Percentiles rank a stretch among this genome's conserved stretches.
Evolutionary conservation across 2,888 invertebrate species (phyloP).

Genomic region (Drosophila setosimentum): DNA sequence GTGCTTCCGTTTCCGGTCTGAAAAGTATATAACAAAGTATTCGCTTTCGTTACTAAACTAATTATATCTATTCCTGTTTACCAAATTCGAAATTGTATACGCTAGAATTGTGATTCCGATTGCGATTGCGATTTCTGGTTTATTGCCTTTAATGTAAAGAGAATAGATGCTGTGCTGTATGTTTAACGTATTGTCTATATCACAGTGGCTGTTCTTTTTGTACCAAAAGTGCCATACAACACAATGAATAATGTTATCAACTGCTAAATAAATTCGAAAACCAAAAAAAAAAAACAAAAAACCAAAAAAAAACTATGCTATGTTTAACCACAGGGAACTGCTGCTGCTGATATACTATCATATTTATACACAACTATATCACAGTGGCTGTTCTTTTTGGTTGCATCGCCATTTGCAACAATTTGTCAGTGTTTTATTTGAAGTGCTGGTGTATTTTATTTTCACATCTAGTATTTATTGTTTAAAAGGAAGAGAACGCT

Average conservation of each 20-base stretch:
- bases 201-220: slow-evolving; percentile 85
- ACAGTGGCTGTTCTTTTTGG: slow-evolving; percentile 84
- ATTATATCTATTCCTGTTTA: neutral
- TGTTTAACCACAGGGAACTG: slow-evolving; percentile 78
- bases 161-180: slow-evolving; percentile 80
- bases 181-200: slow-evolving; percentile 65
- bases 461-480: too few species aligned
- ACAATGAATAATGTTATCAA: neutral
- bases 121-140: neutral
- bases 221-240: slow-evolving; percentile 66
- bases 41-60: neutral
- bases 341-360: slow-evolving; percentile 78
- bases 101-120: neutral
- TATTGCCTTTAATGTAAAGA: slow-evolving; percentile 71
- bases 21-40: neutral
- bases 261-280: neutral
- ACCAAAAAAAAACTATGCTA: too few species aligned
- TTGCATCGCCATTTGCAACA: slow-evolving; percentile 61
- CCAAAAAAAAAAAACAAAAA: too few species aligned
- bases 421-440: slow-evolving; percentile 34
- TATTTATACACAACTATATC: slow-evolving; percentile 62
- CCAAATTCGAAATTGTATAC: neutral
- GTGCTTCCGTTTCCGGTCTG: neutral
- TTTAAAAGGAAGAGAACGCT: slow-evolving; percentile 75
- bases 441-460: too few species aligned